Conservation (phyloP, 2,113 vertebrate species). For the Zeus faber region DNA sequence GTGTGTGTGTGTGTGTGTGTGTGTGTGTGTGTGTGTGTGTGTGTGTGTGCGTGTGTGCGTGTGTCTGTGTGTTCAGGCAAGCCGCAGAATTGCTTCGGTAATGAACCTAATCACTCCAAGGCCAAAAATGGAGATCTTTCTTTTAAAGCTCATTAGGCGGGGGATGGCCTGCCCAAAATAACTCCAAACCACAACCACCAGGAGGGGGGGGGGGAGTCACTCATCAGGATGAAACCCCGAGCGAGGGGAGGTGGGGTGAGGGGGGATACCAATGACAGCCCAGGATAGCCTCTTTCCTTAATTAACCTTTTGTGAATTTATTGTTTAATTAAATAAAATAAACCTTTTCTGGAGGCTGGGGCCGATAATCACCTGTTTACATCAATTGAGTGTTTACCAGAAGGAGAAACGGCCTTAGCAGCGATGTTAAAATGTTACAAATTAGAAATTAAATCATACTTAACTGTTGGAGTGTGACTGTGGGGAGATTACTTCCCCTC, state of each 20-base stretch:
- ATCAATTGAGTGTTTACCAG: no score
- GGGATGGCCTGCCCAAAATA: slow-evolving; percentile 30
- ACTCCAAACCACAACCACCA: slow-evolving; percentile 38
- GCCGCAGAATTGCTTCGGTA: no score
- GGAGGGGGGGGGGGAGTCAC: slow-evolving; percentile 18
- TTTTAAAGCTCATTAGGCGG: slow-evolving; percentile 62
- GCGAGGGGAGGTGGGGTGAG: slow-evolving; percentile 20
- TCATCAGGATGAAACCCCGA: slow-evolving; percentile 4
- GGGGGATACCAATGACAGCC: slow-evolving; percentile 23
- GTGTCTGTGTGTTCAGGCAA: slow-evolving; percentile 26
- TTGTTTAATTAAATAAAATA: no score
- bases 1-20: background rate
- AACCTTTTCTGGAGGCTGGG: no score
- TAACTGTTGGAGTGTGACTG: no score
- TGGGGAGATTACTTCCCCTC: no score
- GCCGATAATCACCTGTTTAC: no score
- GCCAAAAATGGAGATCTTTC: slow-evolving; percentile 48
- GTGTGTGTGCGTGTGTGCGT: no score
- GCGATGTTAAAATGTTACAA: no score
- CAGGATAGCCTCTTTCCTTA: slow-evolving; percentile 38
- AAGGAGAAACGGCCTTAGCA: no score
- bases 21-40: no score
- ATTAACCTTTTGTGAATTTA: slow-evolving; percentile 59
- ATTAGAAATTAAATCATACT: no score
- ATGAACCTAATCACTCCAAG: slow-evolving; percentile 50